Evolutionary conservation across 1,140 invertebrate species (phyloP).

Genomic region (Drosophila auraria): DNA sequence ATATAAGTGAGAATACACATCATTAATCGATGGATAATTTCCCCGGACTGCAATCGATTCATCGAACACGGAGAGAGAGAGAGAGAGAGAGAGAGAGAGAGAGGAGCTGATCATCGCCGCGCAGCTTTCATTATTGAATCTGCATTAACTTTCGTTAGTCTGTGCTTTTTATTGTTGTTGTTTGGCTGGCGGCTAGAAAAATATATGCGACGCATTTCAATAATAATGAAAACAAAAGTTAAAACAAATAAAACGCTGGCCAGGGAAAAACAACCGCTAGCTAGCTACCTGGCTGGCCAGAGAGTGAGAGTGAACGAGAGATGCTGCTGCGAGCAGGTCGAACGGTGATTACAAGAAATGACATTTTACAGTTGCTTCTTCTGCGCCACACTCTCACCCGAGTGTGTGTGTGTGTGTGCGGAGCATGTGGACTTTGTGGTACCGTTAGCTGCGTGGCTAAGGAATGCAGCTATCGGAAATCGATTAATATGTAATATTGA

Average conservation of each 20-base stretch:
- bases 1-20: constrained; percentile 53
- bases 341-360: constrained; percentile 40
- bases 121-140: constrained; percentile 61
- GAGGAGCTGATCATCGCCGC: not conserved
- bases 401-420: not conserved
- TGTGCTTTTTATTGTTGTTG: constrained; percentile 24
- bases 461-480: constrained; percentile 5
- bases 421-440: not conserved
- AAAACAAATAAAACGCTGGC: constrained; percentile 60
- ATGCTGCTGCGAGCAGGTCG: constrained; percentile 2
- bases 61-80: constrained; percentile 1
- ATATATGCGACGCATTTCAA: constrained; percentile 73
- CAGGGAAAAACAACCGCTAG: constrained; percentile 60
- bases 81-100: not conserved
- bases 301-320: constrained; percentile 21
- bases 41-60: constrained; percentile 18
- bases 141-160: constrained; percentile 67
- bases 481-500: not conserved
- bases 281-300: constrained; percentile 12
- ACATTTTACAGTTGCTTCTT: constrained; percentile 46
- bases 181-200: constrained; percentile 72
- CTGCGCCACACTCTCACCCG: constrained; percentile 16
- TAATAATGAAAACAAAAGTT: constrained; percentile 82
- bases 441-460: not conserved
- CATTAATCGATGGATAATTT: constrained; percentile 40